These are phyloP conservation scores for Omphaloscelis lunosa DNA, from an alignment of 2,888 invertebrate species.

Conservation along the genomic window DNA sequence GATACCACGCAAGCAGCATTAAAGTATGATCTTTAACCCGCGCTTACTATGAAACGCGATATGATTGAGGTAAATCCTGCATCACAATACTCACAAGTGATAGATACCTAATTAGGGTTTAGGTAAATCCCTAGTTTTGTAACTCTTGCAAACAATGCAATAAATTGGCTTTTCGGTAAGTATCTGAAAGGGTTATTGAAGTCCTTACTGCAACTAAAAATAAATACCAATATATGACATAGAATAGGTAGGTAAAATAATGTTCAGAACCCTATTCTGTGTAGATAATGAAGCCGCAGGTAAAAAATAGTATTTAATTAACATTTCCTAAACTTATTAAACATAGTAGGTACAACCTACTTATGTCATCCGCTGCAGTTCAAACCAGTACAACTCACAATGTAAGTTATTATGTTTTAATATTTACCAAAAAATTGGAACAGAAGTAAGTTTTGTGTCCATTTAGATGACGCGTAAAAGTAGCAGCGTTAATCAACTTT, in stretches of 20 bases:
- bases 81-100: not conserved
- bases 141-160: not conserved
- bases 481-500: not conserved
- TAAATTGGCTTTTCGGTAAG: not conserved
- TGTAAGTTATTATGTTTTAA: constrained; percentile 38
- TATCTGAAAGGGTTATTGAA: no score
- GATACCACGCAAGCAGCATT: not conserved
- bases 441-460: not conserved
- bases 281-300: no score
- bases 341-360: not conserved
- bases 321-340: not conserved
- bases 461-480: not conserved
- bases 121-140: not conserved
- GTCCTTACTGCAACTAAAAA: not conserved
- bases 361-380: constrained; percentile 13
- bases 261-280: no score
- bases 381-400: constrained; percentile 16
- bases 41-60: not conserved
- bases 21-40: constrained; percentile 21
- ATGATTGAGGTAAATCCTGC: not conserved
- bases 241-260: no score
- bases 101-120: not conserved
- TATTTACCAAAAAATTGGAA: not conserved
- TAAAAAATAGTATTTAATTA: not conserved
- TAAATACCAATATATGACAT: no score